Base-by-base conservation (phyloP, 2,888 invertebrate species). In the Galeruca laticollis region DNA sequence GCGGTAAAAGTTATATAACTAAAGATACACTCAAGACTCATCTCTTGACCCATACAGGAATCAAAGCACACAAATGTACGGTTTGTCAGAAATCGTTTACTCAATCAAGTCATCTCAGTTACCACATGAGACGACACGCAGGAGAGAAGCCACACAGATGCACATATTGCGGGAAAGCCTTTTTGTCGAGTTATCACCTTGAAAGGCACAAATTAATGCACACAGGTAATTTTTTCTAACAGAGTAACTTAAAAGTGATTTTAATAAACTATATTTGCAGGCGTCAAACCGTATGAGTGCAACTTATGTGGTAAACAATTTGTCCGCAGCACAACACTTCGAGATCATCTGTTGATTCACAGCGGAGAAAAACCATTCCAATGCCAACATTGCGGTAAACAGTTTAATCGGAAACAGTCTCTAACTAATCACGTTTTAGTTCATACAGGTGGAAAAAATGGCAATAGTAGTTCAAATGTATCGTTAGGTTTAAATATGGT, bases 271-370 rank as follows among this genome's bases (percentile, higher is more conserved):
- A 21, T 31, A 43, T 37, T 65, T 57, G 2, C 33, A 65, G 65
- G 65, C 5, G 66, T 66, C 4, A 66, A 66, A 56, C 61, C 62
- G 1, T 79, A 76, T 51, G 76, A 76, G 57, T 81, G 81, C 57
- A 73, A 76, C 40, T 73, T 76, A 37, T 81, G 81, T 51, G 78
- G 79, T 0, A 80, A 79, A 71, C 70, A 77, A 43, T 81, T 81
- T 65, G 78, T 80, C 4, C 77, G 81, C 67, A 79, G 80, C 10
- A 75, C 80, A 9, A 80, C 81, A 0, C 74, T 78, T 59, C 76
- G 80, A 49, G 80, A 80, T 31, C 81, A 81, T 61, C 76, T 79
- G 71, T 71, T 80, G 56, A 80, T 78, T 10, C 81, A 81, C 62
- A 71, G 75, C 18, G 75, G 77, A 33, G 75, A 80, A 63, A 81